phyloP scores from a whole-genome alignment of 2,888 invertebrate species.

The Aleiodes testaceus region DNA sequence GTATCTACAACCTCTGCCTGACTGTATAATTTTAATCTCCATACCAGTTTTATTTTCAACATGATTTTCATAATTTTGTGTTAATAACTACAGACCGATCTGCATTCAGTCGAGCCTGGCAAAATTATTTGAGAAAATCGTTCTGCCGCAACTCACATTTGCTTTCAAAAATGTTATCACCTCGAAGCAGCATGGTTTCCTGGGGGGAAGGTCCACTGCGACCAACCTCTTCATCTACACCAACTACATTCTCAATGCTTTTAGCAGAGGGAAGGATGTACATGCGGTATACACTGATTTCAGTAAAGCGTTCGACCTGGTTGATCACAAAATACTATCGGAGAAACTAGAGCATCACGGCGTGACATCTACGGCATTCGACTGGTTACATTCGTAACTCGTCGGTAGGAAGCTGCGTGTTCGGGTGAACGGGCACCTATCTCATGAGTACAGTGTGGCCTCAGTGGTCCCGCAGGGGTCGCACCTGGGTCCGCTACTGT shows the following conservation, averaged over 20 bases:
- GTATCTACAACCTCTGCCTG: slow-evolving; percentile 34
- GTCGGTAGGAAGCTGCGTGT: too few species aligned
- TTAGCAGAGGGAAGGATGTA: background rate
- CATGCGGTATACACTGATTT: slow-evolving; percentile 8
- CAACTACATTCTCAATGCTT: background rate
- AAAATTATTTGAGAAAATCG: slow-evolving; percentile 14
- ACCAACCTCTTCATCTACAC: slow-evolving; percentile 4
- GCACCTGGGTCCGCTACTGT: background rate
- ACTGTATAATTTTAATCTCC: slow-evolving; percentile 25
- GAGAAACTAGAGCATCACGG: slow-evolving; percentile 7
- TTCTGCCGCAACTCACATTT: background rate
- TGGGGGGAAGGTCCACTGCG: background rate
- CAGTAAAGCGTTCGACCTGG: slow-evolving; percentile 16
- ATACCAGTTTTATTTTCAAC: slow-evolving; percentile 21
- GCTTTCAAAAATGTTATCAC: background rate
- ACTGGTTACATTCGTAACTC: background rate
- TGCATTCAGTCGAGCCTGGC: slow-evolving; percentile 22
- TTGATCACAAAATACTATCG: background rate
- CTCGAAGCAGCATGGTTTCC: slow-evolving; percentile 15
- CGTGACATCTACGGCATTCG: background rate
- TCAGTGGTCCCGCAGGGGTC: slow-evolving; percentile 6
- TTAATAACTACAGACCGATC: slow-evolving; percentile 44
- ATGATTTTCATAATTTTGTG: background rate
- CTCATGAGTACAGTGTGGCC: background rate
- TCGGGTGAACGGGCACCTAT: too few species aligned